Evolutionary conservation across 2,113 vertebrate species (phyloP).

Genomic region (Peromyscus polionotus): DNA sequence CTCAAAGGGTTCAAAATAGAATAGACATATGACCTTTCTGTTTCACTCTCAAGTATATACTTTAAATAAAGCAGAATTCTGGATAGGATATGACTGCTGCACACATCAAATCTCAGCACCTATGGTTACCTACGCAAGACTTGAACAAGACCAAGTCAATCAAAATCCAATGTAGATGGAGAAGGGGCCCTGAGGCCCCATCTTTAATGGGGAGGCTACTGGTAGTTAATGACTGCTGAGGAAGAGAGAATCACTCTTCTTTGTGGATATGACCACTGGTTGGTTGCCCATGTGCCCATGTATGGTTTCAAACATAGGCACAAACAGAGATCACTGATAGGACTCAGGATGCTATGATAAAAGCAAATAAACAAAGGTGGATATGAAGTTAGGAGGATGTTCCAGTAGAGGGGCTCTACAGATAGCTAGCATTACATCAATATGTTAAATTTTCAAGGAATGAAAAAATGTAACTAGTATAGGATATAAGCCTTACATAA

Average conservation of each 20-base stretch:
- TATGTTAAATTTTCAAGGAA: neutral
- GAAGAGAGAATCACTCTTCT: neutral
- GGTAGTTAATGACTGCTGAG: neutral
- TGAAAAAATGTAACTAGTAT: neutral
- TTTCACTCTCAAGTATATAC: neutral
- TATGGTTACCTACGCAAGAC: neutral
- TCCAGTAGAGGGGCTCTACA: neutral
- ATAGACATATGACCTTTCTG: neutral
- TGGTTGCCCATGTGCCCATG: neutral
- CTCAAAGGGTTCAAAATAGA: neutral
- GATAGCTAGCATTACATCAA: neutral
- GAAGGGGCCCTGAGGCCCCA: neutral
- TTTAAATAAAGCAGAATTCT: neutral
- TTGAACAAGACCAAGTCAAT: neutral
- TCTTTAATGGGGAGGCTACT: neutral
- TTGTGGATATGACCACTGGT: neutral
- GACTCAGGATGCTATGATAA: neutral
- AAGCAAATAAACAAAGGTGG: neutral
- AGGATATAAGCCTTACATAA: neutral
- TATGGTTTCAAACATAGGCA: neutral
- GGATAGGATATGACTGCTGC: neutral
- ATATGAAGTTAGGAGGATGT: neutral
- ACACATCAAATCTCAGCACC: neutral
- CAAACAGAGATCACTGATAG: neutral
- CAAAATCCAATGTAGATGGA: neutral